Base-by-base conservation (phyloP, 2,113 vertebrate species). In the Apistogramma diplotaenia region DNA sequence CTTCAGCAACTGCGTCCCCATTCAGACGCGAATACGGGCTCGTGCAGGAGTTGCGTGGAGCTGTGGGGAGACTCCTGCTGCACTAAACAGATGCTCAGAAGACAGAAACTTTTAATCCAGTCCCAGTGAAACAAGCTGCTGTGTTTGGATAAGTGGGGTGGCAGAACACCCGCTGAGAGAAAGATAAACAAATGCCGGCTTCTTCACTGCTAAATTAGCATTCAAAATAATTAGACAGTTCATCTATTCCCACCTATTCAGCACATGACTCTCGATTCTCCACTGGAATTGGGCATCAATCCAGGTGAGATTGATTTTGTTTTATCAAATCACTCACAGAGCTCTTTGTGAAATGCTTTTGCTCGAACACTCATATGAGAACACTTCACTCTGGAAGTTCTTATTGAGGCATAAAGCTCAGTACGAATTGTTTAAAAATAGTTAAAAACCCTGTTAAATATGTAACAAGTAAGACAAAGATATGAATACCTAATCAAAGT, bases 31-130 rank as follows among this genome's bases (percentile, higher is more conserved):
- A 83, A 87, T 76, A 61, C 16, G 76, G 18, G 13, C 12, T 23
- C 77, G 56, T 83, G 40, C 73, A 62, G 71, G 78, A 79, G 77
- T 58, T 54, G 62, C 74, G 33, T 65, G 61, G 29, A 78, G 84
- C 73, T 82, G 79, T 65, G 61, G 46, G 54, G 59, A 87, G 35
- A 84, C 71, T 86, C 79, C 75, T 65, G 84, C 83, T 79, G 81
- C 77, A 84, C 59, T n/a, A 57, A 90, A 79, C 80, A 85, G 80
- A 87, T 88, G 83, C 84, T 91, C 74, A 74, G 76, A 90, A 81
- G 85, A 90, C 74, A 72, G 65, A 49, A 59, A 86, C 83, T 89
- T 73, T 79, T 76, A 81, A 90, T 91, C 76, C 71, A 74, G 80
- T 85, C 75, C 54, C 84, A 58, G 61, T 57, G 76, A 89, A 90